Base-by-base conservation (phyloP, 2,888 invertebrate genomes). In the Mesoligia furuncula region DNA sequence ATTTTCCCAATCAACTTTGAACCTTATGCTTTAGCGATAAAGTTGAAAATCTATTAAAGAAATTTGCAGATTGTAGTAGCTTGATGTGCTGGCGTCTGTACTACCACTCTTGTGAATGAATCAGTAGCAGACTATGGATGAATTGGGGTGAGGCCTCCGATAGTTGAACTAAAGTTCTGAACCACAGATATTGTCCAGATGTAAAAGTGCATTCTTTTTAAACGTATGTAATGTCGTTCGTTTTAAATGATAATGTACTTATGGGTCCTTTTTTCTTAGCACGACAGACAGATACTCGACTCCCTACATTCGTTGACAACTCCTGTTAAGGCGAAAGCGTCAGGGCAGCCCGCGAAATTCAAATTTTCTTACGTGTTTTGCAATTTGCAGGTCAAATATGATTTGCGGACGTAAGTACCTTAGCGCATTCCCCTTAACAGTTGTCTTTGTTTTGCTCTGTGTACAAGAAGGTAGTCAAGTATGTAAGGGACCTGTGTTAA, bases 261-360 rank as follows among this genome's bases (percentile, higher is more conserved):
- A n/a, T 11, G 17, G 9, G 1, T 17, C 13, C n/a, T 59, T 66
- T 45, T 77, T 77, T 77, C 77, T 66, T 31, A 20, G 9, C 65
- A 77, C 48, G 59, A 66, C 66, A 66, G 77, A 77, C 17, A 39
- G 6, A 64, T 66, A 70, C 74, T 75, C 6, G 71, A 75, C 45
- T 51, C 36, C 45, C 15, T 36, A 48, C 54, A 76, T 27, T 36
- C 20, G 8, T 36, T 11, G 24, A 36, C 36, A 36, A 54, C 20
- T 24, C 36, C n/a, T 24, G 17, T 68, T 24, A 61, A 15, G 2
- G 59, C n/a, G 57, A 54, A 54, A 24, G 54, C 9, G 7, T 1
- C 17, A 27, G 9, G 17, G 9, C 4, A 31, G 1, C 1, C 61
- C 20, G 31, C 61, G 9, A 9, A 61, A 61, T 61, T 61, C 8